Evolutionary conservation across 2,888 invertebrate species (phyloP).

Genomic region (Tortricodes alternella): DNA sequence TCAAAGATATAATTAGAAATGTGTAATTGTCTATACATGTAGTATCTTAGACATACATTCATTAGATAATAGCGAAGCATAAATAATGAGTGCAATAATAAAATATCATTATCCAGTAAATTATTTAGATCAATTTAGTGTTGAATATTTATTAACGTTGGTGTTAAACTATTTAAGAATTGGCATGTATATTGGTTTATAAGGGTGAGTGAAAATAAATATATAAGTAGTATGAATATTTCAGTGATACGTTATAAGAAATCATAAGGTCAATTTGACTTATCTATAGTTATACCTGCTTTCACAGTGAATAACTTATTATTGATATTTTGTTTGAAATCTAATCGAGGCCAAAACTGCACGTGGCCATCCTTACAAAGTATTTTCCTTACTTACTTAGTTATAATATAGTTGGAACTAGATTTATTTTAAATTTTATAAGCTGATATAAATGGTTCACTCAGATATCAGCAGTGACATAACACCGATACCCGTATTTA

Average conservation of each 20-base stretch:
- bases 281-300: not conserved
- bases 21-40: no score
- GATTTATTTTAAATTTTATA: not conserved
- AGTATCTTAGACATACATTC: constrained; percentile 3
- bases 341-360: not conserved
- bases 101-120: constrained; percentile 22
- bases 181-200: not conserved
- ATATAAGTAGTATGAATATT: constrained; percentile 7
- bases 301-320: not conserved
- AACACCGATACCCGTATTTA: no score
- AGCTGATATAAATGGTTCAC: not conserved
- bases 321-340: constrained; percentile 12
- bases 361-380: not conserved
- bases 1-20: no score
- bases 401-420: not conserved
- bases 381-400: not conserved
- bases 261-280: constrained; percentile 6
- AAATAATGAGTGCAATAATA: constrained; percentile 28
- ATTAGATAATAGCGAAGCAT: constrained; percentile 1
- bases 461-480: no score
- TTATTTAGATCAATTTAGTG: constrained; percentile 27
- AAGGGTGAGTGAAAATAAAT: constrained; percentile 6
- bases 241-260: constrained; percentile 14
- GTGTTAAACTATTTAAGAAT: constrained; percentile 20
- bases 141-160: constrained; percentile 19